These are phyloP conservation scores for Hypercompe scribonia DNA, from an alignment of 2,888 invertebrate genomes.

Conservation along the genomic window DNA sequence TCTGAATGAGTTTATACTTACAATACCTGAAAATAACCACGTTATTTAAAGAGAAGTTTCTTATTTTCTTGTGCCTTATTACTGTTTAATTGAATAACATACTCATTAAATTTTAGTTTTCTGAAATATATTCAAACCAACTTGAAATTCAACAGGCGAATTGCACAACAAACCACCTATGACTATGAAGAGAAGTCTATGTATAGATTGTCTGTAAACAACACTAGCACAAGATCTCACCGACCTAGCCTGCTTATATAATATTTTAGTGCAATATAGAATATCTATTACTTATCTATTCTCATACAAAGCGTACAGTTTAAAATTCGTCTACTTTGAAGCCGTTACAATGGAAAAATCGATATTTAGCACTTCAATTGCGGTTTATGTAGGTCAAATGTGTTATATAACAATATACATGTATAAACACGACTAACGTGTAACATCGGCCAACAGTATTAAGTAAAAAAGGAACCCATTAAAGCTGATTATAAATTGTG, in stretches of 20 bases:
- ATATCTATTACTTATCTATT: neutral
- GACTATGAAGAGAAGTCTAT: neutral
- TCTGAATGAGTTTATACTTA: neutral
- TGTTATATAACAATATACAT: constrained; percentile 11
- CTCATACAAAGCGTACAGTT: neutral
- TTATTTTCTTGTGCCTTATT: neutral
- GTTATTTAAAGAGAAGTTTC: neutral
- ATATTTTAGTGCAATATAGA: neutral
- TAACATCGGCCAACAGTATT: neutral
- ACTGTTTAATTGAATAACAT: too few species aligned
- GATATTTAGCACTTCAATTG: constrained; percentile 22
- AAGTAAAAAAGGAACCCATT: neutral
- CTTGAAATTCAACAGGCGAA: neutral
- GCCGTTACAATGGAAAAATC: constrained; percentile 15
- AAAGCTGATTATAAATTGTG: neutral
- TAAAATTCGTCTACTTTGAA: neutral
- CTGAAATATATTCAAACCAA: neutral
- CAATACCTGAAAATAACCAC: neutral
- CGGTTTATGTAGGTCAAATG: constrained; percentile 21
- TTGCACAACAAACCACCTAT: neutral
- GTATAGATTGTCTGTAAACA: neutral
- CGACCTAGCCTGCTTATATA: neutral
- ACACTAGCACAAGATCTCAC: neutral
- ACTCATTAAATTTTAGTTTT: neutral
- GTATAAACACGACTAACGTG: constrained; percentile 15